Evolutionary conservation across 1,140 invertebrate genomes (phyloP), one percentile per base, ranked within the genome.

Genomic region (Yoshiicerus persimilis): DNA sequence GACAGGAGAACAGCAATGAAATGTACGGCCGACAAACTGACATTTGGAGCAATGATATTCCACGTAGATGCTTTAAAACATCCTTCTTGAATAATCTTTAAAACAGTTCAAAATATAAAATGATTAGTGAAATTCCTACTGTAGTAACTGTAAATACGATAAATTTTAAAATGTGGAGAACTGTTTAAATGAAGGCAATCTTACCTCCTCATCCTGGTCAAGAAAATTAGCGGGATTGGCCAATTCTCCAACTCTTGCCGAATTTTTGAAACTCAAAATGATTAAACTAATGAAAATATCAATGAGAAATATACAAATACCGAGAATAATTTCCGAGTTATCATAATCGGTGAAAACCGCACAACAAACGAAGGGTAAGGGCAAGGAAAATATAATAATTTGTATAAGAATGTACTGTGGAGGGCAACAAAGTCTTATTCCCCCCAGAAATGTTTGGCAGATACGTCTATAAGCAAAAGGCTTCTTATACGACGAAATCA

Each of bases 41-140:
- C 84, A 88, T 90, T 89, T 13, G 90, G 88, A n/a, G 87, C 87
- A 34, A 90, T 87, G 25, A 62, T 89, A 25, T 13, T 86, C 90
- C 90, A 90, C 0, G 90, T 90, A 4, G 88, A 88, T 2, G 84
- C 30, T 66, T 87, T 88, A 34, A 87, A 87, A 62, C 70, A 75
- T 34, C 88, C 88, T 41, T 90, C 86, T 27, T 88, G 36, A 23
- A 80, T 47, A 38, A 89, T 56, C 88, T 90, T 20, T n/a, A n/a
- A n/a, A 30, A 70, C 8, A 9, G n/a, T 2, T 23, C 62, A 64
- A n/a, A 64, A 6, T 64, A 23, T 16, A 64, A 11, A 64, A 23
- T 64, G 8, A 64, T 2, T 1, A n/a, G 8, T 64, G 11, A 64
- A 20, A 6, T 64, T 41, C 9, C 39, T 13, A 41, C 16, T 41